Conservation (phyloP, 2,888 invertebrate species). For the Hypolimnas misippus region DNA sequence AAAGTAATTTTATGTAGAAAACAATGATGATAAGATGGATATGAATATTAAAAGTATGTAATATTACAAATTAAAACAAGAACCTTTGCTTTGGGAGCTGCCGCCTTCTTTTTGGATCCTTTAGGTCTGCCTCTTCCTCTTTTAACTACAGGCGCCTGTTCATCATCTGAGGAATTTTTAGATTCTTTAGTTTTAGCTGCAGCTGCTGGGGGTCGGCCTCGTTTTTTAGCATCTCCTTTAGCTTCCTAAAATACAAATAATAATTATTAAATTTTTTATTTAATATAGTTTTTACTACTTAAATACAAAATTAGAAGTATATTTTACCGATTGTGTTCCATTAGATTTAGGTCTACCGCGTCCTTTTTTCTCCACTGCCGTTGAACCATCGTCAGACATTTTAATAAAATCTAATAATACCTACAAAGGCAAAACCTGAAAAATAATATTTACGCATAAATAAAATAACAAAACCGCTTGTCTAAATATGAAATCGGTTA, state of each 20-base stretch:
- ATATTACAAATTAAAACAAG: neutral
- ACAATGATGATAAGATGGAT: neutral
- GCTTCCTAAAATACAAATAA: slow-evolving; percentile 61
- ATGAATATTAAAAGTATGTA: neutral
- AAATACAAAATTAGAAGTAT: neutral
- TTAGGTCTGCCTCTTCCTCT: slow-evolving; percentile 83
- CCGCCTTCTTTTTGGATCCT: slow-evolving; percentile 81
- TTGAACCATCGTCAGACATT: slow-evolving; percentile 83
- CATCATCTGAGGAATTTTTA: slow-evolving; percentile 81
- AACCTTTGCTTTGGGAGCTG: slow-evolving; percentile 75
- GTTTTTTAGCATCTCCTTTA: slow-evolving; percentile 78
- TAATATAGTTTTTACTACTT: neutral
- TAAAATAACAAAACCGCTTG: too few relatives aligned
- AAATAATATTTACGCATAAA: too few relatives aligned
- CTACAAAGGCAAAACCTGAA: slow-evolving; percentile 57
- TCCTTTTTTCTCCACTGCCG: slow-evolving; percentile 81
- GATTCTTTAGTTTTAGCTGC: slow-evolving; percentile 78
- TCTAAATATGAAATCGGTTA: too few relatives aligned
- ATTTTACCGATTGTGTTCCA: slow-evolving; percentile 75
- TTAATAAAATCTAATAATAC: slow-evolving; percentile 51
- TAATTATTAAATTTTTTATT: neutral
- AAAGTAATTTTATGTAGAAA: neutral
- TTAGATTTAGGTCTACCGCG: slow-evolving; percentile 80
- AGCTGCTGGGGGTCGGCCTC: slow-evolving; percentile 74
- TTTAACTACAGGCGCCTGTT: slow-evolving; percentile 81